These are phyloP conservation scores for Acanthaster planci DNA, from an alignment of 35 echinoderm and acorn worm genomes.

Conservation along the genomic window DNA sequence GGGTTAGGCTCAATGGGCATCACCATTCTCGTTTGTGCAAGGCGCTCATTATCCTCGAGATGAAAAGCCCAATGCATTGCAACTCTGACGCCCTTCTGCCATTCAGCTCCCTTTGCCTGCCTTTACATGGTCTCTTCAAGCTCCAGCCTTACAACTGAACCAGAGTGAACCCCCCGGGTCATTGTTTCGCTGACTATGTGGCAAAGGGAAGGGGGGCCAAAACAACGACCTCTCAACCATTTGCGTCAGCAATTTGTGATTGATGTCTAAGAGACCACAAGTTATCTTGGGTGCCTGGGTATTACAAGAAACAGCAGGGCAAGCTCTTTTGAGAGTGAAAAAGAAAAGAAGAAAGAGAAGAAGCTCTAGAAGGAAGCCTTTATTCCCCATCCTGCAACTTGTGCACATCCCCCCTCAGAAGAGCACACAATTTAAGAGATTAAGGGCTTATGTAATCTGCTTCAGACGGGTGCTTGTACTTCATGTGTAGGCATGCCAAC, in stretches of 20 bases:
- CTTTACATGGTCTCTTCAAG: slow-evolving; percentile 1
- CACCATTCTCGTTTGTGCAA: background rate
- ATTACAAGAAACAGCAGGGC: background rate
- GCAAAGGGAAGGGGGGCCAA: background rate
- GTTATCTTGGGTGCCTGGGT: background rate
- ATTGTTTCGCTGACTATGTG: slow-evolving; percentile 8
- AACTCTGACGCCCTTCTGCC: background rate
- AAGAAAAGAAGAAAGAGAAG: background rate
- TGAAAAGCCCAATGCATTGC: slow-evolving; percentile 7
- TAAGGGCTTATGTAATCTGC: slow-evolving; percentile 31
- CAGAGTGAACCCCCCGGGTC: background rate
- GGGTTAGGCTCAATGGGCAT: background rate
- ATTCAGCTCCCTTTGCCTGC: slow-evolving; percentile 15
- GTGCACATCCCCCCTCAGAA: slow-evolving; percentile 11
- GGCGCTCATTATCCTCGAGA: background rate
- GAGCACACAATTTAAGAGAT: slow-evolving; percentile 28
- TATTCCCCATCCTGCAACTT: slow-evolving; percentile 2
- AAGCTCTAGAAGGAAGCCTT: background rate
- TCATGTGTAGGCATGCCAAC: slow-evolving; percentile 30
- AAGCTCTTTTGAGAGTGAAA: background rate
- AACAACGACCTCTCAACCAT: background rate
- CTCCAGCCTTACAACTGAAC: background rate
- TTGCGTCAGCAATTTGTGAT: slow-evolving; percentile 15
- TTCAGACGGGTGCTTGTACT: slow-evolving; percentile 12
- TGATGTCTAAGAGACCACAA: background rate